phyloP scores from a whole-genome alignment of 2,797 vertebrate species.

The Lutjanus argentimaculatus region DNA sequence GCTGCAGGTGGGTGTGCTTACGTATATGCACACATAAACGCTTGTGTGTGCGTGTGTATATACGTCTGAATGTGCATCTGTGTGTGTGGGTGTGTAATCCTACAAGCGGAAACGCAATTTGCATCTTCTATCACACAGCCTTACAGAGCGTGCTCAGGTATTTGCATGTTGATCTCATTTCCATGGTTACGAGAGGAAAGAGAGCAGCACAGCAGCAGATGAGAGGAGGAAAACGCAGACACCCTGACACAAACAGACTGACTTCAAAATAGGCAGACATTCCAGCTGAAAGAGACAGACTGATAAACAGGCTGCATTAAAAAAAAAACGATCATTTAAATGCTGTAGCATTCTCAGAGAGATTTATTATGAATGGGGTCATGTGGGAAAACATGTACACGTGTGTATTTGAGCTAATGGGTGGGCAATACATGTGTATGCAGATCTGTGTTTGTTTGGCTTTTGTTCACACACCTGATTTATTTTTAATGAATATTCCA shows the following conservation, averaged over 20 bases:
- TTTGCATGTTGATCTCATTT: conserved; percentile 83
- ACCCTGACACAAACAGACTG: conserved; percentile 49
- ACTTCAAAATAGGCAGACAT: conserved; percentile 29
- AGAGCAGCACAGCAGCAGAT: conserved; percentile 58
- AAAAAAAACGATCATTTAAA: conserved; percentile 12
- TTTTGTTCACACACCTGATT: conserved; percentile 8
- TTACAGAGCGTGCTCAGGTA: conserved; percentile 69
- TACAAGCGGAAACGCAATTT: conserved; percentile 71
- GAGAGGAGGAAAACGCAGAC: conserved; percentile 60
- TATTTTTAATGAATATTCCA: conserved; percentile 17
- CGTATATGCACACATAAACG: conserved; percentile 2
- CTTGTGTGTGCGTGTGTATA: conserved; percentile 24
- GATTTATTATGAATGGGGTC: conserved; percentile 20
- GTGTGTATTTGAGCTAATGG: neutral
- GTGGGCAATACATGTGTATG: neutral
- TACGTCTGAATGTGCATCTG: conserved; percentile 38
- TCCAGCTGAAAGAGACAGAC: conserved; percentile 39
- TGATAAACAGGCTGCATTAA: conserved; percentile 27
- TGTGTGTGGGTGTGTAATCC: conserved; percentile 65
- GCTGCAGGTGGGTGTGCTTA: conserved; percentile 46
- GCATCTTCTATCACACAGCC: conserved; percentile 71
- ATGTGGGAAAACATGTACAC: neutral
- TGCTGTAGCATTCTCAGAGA: neutral
- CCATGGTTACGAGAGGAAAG: conserved; percentile 74
- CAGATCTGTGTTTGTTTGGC: neutral